Conservation (phyloP, 2,888 invertebrate species). For the Dermolepida albohirtum region DNA sequence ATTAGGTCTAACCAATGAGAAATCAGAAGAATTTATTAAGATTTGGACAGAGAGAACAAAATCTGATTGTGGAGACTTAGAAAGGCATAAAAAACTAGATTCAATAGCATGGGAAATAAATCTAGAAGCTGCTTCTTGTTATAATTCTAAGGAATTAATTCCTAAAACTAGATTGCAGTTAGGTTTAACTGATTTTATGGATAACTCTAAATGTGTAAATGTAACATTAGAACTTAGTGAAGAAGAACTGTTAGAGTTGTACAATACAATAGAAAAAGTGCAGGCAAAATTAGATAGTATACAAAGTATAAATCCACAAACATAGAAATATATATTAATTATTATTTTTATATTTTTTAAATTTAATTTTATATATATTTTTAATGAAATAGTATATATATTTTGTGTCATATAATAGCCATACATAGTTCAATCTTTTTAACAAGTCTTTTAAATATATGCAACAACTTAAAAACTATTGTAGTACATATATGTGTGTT, state of each 20-base stretch:
- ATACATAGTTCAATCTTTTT: too few relatives aligned
- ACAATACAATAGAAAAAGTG: slow-evolving; percentile 68
- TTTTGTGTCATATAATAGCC: too few relatives aligned
- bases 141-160: slow-evolving; percentile 64
- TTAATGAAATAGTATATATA: background rate
- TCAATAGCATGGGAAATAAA: slow-evolving; percentile 70
- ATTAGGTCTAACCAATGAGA: slow-evolving; percentile 66
- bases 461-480: too few relatives aligned
- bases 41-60: slow-evolving; percentile 69
- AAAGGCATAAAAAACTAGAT: slow-evolving; percentile 65
- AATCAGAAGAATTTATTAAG: slow-evolving; percentile 69
- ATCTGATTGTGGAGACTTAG: slow-evolving; percentile 67
- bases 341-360: background rate
- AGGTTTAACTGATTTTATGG: slow-evolving; percentile 56
- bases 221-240: slow-evolving; percentile 68
- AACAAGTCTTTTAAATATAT: too few relatives aligned
- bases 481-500: too few relatives aligned
- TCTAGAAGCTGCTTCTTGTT: slow-evolving; percentile 67
- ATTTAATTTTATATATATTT: background rate
- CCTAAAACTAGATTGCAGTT: slow-evolving; percentile 68
- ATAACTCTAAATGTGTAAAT: slow-evolving; percentile 57
- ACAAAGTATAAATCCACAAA: slow-evolving; percentile 32
- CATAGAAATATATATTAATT: background rate
- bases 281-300: slow-evolving; percentile 62
- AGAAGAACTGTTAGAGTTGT: slow-evolving; percentile 66